Base-by-base conservation (phyloP, 2,113 vertebrate genomes). In the Varanus salvator region DNA sequence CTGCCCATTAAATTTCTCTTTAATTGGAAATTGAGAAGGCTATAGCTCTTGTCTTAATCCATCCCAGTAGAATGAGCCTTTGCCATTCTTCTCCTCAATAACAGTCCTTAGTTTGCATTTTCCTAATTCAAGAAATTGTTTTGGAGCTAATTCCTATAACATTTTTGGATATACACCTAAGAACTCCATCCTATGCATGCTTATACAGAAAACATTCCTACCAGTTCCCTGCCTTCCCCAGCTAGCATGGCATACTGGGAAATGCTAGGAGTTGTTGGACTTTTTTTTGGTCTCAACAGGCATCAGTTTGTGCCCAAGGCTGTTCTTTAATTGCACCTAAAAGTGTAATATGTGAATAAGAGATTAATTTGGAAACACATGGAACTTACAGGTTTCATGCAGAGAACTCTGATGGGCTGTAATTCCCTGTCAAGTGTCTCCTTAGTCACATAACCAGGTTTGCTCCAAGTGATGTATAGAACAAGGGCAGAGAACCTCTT, bases 41-140 rank as follows among this genome's bases (percentile, higher is more conserved):
- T n/a, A 66, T 50, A 6, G 74, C 86, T 78, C 64, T 90, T 87
- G 15, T 91, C 74, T 90, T 44, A 48, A 15, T 31, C 84, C n/a
- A 21, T 48, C 87, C 19, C n/a, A 80, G 9, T 17, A 6, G 64
- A 15, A 0, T 4, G 34, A 9, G 50, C 69, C 11, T 66, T 80
- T 48, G 31, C 50, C 44, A 17, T 50, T 87, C 57, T 44, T 78
- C 38, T 69, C 11, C 50, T 44, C 15, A 64, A 12, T 84, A 77
- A 27, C 29, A n/a, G 71, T 17, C 6, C n/a, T 57, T n/a, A 12
- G 29, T 11, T 29, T 52, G 6, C 29, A 52, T 38, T 50, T 90
- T 44, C 25, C 9, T 78, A 69, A 52, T 77, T 85, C 48, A 71
- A 48, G 52, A 54, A 6, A 71, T 19, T 38, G 17, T 69, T 57